phyloP scores from a whole-genome alignment of 2,888 invertebrate species.

The Ferdinandea cuprea region DNA sequence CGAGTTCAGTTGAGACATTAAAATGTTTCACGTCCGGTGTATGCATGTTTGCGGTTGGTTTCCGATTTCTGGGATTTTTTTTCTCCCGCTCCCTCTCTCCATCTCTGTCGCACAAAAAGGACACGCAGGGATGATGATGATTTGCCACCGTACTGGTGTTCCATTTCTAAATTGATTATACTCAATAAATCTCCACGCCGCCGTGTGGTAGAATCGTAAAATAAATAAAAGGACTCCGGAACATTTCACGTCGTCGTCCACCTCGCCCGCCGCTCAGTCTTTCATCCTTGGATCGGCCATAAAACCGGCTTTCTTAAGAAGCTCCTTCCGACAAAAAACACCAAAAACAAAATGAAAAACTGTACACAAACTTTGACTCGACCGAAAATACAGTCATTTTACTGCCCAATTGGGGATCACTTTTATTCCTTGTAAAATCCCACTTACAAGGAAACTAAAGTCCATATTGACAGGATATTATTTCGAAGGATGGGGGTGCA shows the following conservation, averaged over 20 bases:
- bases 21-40: conserved; percentile 35
- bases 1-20: conserved; percentile 54
- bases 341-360: conserved; percentile 9
- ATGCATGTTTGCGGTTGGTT: conserved; percentile 47
- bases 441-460: conserved; percentile 71
- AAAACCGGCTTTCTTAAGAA: conserved; percentile 27
- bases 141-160: conserved; percentile 15
- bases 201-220: conserved; percentile 67
- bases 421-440: conserved; percentile 73
- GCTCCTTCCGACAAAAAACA: conserved; percentile 9
- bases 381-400: conserved; percentile 64
- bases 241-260: conserved; percentile 32
- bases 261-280: neutral
- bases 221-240: conserved; percentile 64
- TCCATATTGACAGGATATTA: conserved; percentile 73
- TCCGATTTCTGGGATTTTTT: conserved; percentile 49
- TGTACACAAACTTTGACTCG: conserved; percentile 30
- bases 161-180: conserved; percentile 65
- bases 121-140: conserved; percentile 9
- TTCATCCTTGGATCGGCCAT: conserved; percentile 48
- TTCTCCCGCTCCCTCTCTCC: too few relatives aligned
- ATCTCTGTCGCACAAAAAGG: too few relatives aligned
- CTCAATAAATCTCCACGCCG: conserved; percentile 62
- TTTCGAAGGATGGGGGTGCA: neutral
- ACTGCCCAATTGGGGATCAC: conserved; percentile 73